Evolutionary conservation across 2,888 invertebrate genomes (phyloP).

Genomic region (Eustalomyia histrio): DNA sequence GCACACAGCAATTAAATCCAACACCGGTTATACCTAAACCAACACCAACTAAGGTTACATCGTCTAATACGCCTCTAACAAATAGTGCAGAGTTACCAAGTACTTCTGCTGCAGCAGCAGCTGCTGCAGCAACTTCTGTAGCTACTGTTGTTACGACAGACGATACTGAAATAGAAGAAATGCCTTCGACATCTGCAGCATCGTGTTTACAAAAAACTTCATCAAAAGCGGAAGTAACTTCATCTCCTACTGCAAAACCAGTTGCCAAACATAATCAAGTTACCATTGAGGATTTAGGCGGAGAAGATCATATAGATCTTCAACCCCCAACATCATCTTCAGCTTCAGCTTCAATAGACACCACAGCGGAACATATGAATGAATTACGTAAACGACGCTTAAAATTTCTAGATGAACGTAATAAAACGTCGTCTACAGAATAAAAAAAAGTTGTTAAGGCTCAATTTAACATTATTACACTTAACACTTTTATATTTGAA

Average conservation of each 20-base stretch:
- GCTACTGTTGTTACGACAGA: conserved; percentile 48
- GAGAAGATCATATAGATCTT: conserved; percentile 73
- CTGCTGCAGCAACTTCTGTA: background rate
- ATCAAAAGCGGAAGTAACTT: conserved; percentile 56
- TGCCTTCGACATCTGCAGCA: conserved; percentile 54
- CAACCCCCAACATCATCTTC: conserved; percentile 28
- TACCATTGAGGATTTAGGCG: conserved; percentile 78
- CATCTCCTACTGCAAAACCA: conserved; percentile 37
- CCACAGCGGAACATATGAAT: conserved; percentile 78
- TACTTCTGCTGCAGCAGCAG: conserved; percentile 20
- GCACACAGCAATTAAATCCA: conserved; percentile 77
- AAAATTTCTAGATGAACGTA: conserved; percentile 82
- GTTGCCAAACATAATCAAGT: conserved; percentile 70
- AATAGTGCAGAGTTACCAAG: background rate
- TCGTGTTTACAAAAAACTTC: conserved; percentile 69
- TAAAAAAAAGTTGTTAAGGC: conserved; percentile 53
- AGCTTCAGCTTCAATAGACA: conserved; percentile 42
- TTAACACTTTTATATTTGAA: conserved; percentile 53
- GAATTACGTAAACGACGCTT: conserved; percentile 88
- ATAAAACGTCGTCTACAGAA: conserved; percentile 69
- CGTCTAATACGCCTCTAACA: background rate
- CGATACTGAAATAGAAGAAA: conserved; percentile 42
- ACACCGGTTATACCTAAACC: conserved; percentile 43
- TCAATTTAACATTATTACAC: conserved; percentile 46
- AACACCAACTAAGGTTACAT: conserved; percentile 23